These are phyloP conservation scores for Ophioninae sp. DNA, from an alignment of 2,888 invertebrate species.

Conservation along the genomic window DNA sequence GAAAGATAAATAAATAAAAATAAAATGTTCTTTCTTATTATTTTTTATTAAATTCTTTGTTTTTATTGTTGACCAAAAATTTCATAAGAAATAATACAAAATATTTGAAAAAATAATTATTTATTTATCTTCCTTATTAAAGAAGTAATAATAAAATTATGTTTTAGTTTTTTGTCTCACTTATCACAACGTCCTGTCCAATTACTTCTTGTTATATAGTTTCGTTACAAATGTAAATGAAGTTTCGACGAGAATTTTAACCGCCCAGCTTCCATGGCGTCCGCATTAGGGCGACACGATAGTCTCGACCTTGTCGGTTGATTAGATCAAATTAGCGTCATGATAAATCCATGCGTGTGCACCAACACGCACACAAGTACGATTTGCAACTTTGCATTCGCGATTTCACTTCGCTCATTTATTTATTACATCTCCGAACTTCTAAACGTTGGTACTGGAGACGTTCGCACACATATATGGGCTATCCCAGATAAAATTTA, in stretches of 20 bases:
- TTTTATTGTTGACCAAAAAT: background rate
- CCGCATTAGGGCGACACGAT: slow-evolving; percentile 24
- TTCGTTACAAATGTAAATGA: slow-evolving; percentile 31
- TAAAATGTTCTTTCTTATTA: too few relatives aligned
- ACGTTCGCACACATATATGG: slow-evolving; percentile 2
- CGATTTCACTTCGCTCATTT: slow-evolving; percentile 54
- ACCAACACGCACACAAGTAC: slow-evolving; percentile 3
- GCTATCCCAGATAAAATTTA: background rate
- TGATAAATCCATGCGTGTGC: slow-evolving; percentile 31
- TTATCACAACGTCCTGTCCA: too few relatives aligned
- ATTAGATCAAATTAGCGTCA: slow-evolving; percentile 62
- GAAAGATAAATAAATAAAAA: background rate
- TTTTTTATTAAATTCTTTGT: too few relatives aligned
- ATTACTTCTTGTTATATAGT: too few relatives aligned
- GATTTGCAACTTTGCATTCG: slow-evolving; percentile 18
- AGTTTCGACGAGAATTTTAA: slow-evolving; percentile 3
- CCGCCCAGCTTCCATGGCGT: background rate
- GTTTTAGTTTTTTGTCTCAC: too few relatives aligned
- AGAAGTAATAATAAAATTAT: too few relatives aligned
- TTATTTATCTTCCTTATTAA: too few relatives aligned
- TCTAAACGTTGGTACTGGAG: slow-evolving; percentile 3
- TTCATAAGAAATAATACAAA: too few relatives aligned
- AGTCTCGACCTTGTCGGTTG: slow-evolving; percentile 56
- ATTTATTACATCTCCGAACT: slow-evolving; percentile 35
- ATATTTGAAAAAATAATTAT: too few relatives aligned